Conservation (phyloP, 2,113 vertebrate genomes). For the Muntiacus reevesi region DNA sequence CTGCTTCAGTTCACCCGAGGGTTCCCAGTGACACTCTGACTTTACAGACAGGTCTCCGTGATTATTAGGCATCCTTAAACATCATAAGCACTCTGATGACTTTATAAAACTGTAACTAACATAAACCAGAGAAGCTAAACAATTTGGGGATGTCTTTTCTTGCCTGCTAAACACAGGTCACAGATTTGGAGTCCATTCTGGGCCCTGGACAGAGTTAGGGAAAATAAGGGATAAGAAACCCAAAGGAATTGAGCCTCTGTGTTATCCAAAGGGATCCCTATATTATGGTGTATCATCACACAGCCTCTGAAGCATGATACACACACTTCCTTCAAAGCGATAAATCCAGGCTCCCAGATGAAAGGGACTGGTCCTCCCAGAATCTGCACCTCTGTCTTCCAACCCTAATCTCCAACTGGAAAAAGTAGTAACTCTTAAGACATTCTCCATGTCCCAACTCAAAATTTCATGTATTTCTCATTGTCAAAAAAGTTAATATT, state of each 20-base stretch:
- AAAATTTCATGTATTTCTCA: not conserved
- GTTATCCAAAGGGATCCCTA: not conserved
- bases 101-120: not conserved
- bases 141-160: not conserved
- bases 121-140: not conserved
- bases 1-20: not conserved
- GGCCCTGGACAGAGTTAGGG: not conserved
- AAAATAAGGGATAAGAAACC: not conserved
- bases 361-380: not conserved
- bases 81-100: slow-evolving; percentile 12
- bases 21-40: not conserved
- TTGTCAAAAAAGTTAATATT: not conserved
- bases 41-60: not conserved
- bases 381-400: not conserved
- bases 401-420: not conserved
- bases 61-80: not conserved
- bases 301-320: not conserved
- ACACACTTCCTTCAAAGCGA: not conserved
- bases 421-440: not conserved
- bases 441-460: not conserved
- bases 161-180: not conserved
- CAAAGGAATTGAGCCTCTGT: not conserved
- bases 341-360: not conserved
- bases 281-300: not conserved
- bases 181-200: not conserved